Evolutionary conservation across 2,797 vertebrate species (phyloP), one percentile per base, ranked within the genome.

Genomic region (Eupleurogrammus muticus): DNA sequence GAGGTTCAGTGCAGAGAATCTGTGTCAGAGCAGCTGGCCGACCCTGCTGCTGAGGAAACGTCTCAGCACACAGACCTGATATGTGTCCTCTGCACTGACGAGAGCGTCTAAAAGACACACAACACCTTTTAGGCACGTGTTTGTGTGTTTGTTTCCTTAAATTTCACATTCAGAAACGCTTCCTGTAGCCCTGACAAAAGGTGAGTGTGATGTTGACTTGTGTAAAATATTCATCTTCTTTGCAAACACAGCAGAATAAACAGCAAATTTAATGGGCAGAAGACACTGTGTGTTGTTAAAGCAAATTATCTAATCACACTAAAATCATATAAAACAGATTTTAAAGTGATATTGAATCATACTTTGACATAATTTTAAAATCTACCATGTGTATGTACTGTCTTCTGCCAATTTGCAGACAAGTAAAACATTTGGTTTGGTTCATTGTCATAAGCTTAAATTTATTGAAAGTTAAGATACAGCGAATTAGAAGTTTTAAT

Each of bases 11-110:
- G 19, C 66, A 56, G 64, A 58, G 63, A 82, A 90, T 87, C 68
- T 86, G 74, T 89, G 87, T 87, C 86, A 87, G 70, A 83, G 67
- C 79, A 62, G 55, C 73, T 66, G 75, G 66, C 73, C 67, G 80
- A 87, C 79, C 61, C 62, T 40, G 56, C 76, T 67, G 81, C 79
- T 77, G 51, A 81, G 66, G 55, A 82, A 71, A 80, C 61, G 19
- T 17, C 40, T 34, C 32, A 51, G 59, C 35, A 56, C 10, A 63
- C 44, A 77, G 61, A 66, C 35, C 71, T 63, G 65, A 52, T 46
- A 36, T 57, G 55, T 36, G 50, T 72, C 64, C 53, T 36, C 54
- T 52, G 52, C 57, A 70, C 56, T 77, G 35, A 83, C 52, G 61
- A 53, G 55, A 23, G 47, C 32, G 47, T 62, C 66, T 80, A 67